A percentile compares a stretch with the other conserved stretches of the same genome.
These are phyloP conservation scores for Zeus faber DNA, from an alignment of 2,113 vertebrate genomes.

Conservation along the genomic window DNA sequence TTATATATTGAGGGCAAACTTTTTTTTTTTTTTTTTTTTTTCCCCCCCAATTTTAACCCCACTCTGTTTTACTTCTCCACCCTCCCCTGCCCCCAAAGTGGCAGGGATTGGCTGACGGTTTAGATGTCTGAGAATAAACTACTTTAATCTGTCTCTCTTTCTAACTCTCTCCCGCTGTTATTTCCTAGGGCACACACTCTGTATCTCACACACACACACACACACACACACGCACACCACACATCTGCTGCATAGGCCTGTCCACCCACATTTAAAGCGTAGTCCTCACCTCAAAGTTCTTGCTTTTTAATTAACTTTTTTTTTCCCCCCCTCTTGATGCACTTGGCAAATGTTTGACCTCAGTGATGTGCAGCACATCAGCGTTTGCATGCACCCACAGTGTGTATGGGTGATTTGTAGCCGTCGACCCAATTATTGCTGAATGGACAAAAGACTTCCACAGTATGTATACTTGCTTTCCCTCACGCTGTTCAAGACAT, in stretches of 20 bases:
- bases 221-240: slow-evolving; percentile 18
- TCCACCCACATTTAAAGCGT: slow-evolving; percentile 48
- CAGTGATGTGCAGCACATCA: slow-evolving; percentile 38
- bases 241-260: slow-evolving; percentile 51
- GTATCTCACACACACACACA: slow-evolving; percentile 22
- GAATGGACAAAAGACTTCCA: slow-evolving; percentile 16
- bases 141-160: slow-evolving; percentile 37
- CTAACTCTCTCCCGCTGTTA: background rate
- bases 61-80: slow-evolving; percentile 36
- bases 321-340: slow-evolving; percentile 17
- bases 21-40: no score
- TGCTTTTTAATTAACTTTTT: slow-evolving; percentile 63
- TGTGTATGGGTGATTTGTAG: slow-evolving; percentile 29
- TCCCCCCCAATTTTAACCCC: slow-evolving; percentile 29
- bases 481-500: slow-evolving; percentile 5
- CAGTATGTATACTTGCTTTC: slow-evolving; percentile 12
- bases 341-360: slow-evolving; percentile 28
- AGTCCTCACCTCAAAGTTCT: slow-evolving; percentile 47
- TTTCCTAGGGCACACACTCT: slow-evolving; percentile 21
- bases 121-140: slow-evolving; percentile 67
- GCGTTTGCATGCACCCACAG: slow-evolving; percentile 23
- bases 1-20: slow-evolving; percentile 38
- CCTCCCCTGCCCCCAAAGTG: slow-evolving; percentile 36
- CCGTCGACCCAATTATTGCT: slow-evolving; percentile 22
- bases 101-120: slow-evolving; percentile 47